A percentile compares a stretch with the other conserved stretches of the same genome.
Conservation (phyloP, 2,113 vertebrate species). For the Cebidichthys violaceus region DNA sequence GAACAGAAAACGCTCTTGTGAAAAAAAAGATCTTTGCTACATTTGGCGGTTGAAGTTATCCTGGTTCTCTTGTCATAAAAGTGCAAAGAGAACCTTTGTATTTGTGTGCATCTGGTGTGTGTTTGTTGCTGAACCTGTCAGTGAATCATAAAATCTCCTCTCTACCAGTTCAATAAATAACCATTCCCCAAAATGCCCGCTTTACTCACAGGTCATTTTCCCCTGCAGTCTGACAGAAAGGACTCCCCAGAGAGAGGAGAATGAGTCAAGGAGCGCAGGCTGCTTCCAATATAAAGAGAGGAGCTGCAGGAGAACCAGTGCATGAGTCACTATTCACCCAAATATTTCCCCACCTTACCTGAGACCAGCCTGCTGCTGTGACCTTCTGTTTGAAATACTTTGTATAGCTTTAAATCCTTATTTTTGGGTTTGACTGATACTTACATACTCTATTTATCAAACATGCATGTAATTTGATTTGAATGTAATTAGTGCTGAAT, state of each 20-base stretch:
- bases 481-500: background rate
- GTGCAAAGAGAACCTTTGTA: conserved; percentile 5
- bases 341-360: conserved; percentile 46
- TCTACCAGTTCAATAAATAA: conserved; percentile 74
- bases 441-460: background rate
- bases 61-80: conserved; percentile 30
- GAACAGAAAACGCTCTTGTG: conserved; percentile 8
- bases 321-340: conserved; percentile 44
- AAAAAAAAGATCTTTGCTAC: conserved; percentile 11
- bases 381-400: background rate
- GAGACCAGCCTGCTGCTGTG: conserved; percentile 14
- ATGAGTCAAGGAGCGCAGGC: conserved; percentile 66
- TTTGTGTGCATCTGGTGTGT: conserved; percentile 25
- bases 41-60: conserved; percentile 37
- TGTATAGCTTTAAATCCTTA: conserved; percentile 2
- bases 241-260: conserved; percentile 68
- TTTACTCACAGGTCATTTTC: conserved; percentile 77
- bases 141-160: conserved; percentile 66
- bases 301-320: conserved; percentile 24
- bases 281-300: conserved; percentile 59
- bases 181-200: conserved; percentile 53
- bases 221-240: conserved; percentile 67
- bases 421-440: background rate
- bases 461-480: conserved; percentile 9
- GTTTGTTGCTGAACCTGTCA: conserved; percentile 54